These are phyloP conservation scores for Nephrotoma appendiculata DNA, from an alignment of 2,888 invertebrate genomes.

Conservation along the genomic window DNA sequence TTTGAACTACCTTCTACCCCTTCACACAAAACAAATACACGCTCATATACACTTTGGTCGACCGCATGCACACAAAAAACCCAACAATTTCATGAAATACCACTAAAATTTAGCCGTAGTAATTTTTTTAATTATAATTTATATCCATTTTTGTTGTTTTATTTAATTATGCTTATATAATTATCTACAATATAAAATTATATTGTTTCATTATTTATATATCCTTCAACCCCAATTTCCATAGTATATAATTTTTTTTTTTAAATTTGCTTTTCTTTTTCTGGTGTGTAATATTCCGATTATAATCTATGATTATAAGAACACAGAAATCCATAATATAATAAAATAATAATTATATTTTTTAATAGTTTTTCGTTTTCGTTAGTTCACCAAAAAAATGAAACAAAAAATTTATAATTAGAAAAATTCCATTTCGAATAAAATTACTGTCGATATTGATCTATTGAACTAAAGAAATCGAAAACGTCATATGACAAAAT, in stretches of 20 bases:
- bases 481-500: not conserved
- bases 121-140: not conserved
- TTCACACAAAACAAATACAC: not conserved
- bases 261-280: not conserved
- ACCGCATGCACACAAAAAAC: not conserved
- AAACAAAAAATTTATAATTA: not conserved
- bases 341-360: not conserved
- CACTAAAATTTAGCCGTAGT: not conserved
- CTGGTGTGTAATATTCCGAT: not conserved
- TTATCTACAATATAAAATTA: not conserved
- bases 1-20: not conserved
- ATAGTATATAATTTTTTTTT: not conserved
- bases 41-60: not conserved
- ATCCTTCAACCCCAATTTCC: not conserved
- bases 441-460: not conserved
- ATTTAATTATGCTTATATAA: not conserved
- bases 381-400: not conserved
- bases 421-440: not conserved
- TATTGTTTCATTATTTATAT: not conserved
- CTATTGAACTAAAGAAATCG: not conserved
- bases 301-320: not conserved
- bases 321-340: not conserved
- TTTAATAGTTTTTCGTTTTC: not conserved
- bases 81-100: not conserved
- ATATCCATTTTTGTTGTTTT: not conserved